A percentile compares a stretch with the other conserved stretches of the same genome.
phyloP scores from a whole-genome alignment of 30 jellyfish, hydroid and myxozoan species.

The Cassiopea andromeda region DNA sequence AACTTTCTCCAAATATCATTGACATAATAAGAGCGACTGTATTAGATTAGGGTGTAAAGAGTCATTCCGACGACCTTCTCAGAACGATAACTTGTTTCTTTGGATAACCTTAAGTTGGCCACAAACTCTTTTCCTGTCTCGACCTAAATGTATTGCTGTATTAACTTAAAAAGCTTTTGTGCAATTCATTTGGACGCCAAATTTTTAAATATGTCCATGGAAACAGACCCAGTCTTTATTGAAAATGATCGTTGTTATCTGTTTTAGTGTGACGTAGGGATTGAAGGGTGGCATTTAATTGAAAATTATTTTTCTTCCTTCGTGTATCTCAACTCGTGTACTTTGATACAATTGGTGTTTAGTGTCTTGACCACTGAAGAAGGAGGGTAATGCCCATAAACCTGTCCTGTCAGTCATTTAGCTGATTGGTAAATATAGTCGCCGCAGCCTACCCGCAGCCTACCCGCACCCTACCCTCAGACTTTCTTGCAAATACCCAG shows the following conservation, averaged over 20 bases:
- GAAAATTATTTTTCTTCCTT: neutral
- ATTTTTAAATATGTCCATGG: neutral
- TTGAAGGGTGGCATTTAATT: neutral
- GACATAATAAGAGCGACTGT: neutral
- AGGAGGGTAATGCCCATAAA: too few relatives aligned
- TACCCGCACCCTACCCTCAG: too few relatives aligned
- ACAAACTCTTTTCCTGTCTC: constrained; percentile 11
- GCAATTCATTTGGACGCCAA: neutral
- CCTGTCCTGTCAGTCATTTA: too few relatives aligned
- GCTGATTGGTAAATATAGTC: too few relatives aligned
- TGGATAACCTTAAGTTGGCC: neutral
- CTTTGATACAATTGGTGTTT: too few relatives aligned
- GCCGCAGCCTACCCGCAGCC: too few relatives aligned
- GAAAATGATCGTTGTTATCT: neutral
- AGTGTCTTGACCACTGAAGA: too few relatives aligned
- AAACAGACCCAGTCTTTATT: too few relatives aligned
- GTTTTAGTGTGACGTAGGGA: neutral
- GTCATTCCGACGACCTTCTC: constrained; percentile 4
- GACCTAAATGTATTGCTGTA: neutral
- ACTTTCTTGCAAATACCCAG: too few relatives aligned
- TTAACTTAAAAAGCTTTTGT: neutral
- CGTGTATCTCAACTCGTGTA: neutral
- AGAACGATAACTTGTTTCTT: neutral
- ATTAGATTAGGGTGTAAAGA: neutral
- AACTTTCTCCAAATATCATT: neutral